Percentiles rank a stretch among this genome's conserved stretches.
These are phyloP conservation scores for Prostheceraeus crozeri DNA, from an alignment of 2,888 invertebrate genomes.

Conservation along the genomic window DNA sequence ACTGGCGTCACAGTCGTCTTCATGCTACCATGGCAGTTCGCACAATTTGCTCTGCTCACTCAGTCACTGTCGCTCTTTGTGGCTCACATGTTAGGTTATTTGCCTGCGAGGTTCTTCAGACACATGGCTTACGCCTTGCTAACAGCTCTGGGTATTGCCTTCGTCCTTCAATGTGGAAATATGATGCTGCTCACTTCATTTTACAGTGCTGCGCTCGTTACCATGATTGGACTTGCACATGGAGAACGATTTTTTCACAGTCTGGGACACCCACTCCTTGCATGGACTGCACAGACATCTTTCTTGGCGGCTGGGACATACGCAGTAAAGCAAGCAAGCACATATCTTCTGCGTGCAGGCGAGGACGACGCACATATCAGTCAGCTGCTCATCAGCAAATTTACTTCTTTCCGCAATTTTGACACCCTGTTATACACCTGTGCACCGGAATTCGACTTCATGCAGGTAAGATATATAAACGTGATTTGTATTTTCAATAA, in stretches of 20 bases:
- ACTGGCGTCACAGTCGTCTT: slow-evolving; percentile 48
- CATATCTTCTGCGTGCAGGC: too few relatives aligned
- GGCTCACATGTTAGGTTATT: slow-evolving; percentile 61
- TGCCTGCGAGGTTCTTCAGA: not conserved
- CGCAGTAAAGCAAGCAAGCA: too few relatives aligned
- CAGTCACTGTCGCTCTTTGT: slow-evolving; percentile 68
- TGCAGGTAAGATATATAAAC: slow-evolving; percentile 44
- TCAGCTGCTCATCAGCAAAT: slow-evolving; percentile 67
- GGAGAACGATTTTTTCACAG: slow-evolving; percentile 59
- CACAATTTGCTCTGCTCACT: slow-evolving; percentile 72
- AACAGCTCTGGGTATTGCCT: slow-evolving; percentile 57
- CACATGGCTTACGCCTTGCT: slow-evolving; percentile 46
- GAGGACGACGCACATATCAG: slow-evolving; percentile 61
- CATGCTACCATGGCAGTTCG: slow-evolving; percentile 65
- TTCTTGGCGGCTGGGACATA: not conserved
- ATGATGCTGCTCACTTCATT: slow-evolving; percentile 59
- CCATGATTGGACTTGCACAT: too few relatives aligned
- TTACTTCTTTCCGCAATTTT: slow-evolving; percentile 65
- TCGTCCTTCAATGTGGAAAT: slow-evolving; percentile 61
- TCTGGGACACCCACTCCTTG: slow-evolving; percentile 53
- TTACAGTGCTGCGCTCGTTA: slow-evolving; percentile 14
- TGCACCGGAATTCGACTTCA: slow-evolving; percentile 68
- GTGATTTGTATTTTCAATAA: too few relatives aligned
- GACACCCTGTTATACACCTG: slow-evolving; percentile 73
- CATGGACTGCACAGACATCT: not conserved